Base-by-base conservation (phyloP, 2,113 vertebrate species). In the Trichomycterus rosablanca region DNA sequence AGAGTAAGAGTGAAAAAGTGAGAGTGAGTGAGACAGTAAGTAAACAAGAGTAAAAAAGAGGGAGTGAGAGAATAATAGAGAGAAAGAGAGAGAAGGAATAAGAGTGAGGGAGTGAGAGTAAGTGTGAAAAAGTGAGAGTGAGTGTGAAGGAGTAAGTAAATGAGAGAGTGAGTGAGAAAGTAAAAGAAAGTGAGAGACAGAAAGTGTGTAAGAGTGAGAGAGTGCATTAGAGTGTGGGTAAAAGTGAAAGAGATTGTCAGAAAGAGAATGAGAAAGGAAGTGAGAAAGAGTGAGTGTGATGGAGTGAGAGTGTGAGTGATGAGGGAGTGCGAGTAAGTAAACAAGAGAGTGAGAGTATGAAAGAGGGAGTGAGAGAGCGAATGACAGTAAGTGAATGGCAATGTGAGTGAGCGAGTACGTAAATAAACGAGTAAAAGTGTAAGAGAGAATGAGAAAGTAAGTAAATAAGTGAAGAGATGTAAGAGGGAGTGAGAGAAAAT, bases 331-430 rank as follows among this genome's bases (percentile, higher is more conserved):
- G 18, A 49, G 52, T 55, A 9, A 10, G 22, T 22, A 45, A 80
- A 82, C 78, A 78, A 77, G 78, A 59, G 35, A 75, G 63, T 71
- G 51, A 74, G 72, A 71, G 52, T 60, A 56, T 50, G 68, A 56
- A 39, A 64, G 56, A 50, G 42, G 46, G 49, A 54, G 53, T 55
- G 49, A 53, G 35, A 48, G 57, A 24, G 43, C 54, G 40, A 58
- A 16, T 57, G 40, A 68, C 20, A 52, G 26, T n/a, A n/a, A 16
- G 18, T 44, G 52, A 59, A 9, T 8, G 22, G 20, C 40, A n/a
- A n/a, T n/a, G n/a, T n/a, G n/a, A n/a, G n/a, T n/a, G n/a, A n/a
- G n/a, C n/a, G n/a, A n/a, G n/a, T n/a, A n/a, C n/a, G n/a, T n/a
- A n/a, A n/a, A n/a, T n/a, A n/a, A n/a, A n/a, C n/a, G n/a, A n/a